Evolutionary conservation across 2,113 vertebrate genomes (phyloP).

Genomic region (Elachura formosa): DNA sequence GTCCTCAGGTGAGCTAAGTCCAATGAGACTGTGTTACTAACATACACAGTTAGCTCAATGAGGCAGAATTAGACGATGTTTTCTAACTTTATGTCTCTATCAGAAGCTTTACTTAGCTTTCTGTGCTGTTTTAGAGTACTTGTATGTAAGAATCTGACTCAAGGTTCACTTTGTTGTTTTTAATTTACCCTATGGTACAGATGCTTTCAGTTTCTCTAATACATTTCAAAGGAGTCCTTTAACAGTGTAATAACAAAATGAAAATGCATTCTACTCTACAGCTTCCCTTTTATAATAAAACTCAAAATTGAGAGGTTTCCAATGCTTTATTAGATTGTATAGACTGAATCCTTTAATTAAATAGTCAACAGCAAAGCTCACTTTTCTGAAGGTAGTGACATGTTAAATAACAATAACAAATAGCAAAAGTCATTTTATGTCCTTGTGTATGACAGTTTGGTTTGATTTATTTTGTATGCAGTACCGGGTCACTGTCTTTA

Average conservation of each 20-base stretch:
- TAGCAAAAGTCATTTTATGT: neutral
- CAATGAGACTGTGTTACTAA: neutral
- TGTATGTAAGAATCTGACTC: neutral
- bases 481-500: neutral
- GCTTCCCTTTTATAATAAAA: neutral
- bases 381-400: neutral
- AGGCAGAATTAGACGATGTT: neutral
- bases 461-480: neutral
- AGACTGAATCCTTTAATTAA: neutral
- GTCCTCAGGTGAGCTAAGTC: constrained; percentile 86
- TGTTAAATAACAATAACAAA: neutral
- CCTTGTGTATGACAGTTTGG: neutral
- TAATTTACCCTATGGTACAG: neutral
- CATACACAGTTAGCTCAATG: neutral
- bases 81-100: neutral
- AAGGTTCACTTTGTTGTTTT: neutral
- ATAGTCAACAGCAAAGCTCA: neutral
- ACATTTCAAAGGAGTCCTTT: neutral
- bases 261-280: neutral
- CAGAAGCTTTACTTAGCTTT: neutral
- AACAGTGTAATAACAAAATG: neutral
- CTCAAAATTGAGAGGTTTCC: neutral
- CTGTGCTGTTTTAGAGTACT: neutral
- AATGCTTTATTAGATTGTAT: neutral
- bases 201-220: neutral